Evolutionary conservation across 2,888 invertebrate genomes (phyloP).

Genomic region (Caenorhabditis zanzibari): DNA sequence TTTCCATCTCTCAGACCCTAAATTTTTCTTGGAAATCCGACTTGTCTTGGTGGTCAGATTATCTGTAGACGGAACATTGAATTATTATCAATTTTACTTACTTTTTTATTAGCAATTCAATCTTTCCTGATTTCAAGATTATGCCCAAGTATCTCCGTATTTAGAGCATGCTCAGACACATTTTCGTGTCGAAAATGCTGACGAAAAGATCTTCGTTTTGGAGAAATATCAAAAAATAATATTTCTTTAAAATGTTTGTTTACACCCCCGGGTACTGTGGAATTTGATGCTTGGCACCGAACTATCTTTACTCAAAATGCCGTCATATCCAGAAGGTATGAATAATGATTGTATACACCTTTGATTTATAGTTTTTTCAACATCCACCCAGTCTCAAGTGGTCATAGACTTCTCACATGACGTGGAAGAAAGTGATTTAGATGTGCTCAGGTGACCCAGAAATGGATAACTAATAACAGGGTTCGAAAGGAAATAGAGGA

Average conservation of each 20-base stretch:
- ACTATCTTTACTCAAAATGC: not conserved
- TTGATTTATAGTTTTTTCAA: constrained; percentile 30
- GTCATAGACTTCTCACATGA: constrained; percentile 16
- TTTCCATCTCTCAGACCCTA: not conserved
- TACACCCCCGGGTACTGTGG: not conserved
- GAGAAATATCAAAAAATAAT: not conserved
- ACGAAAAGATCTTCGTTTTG: no score
- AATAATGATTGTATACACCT: constrained; percentile 33
- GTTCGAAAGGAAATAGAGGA: not conserved
- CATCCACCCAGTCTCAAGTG: constrained; percentile 23
- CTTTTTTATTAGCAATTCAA: no score
- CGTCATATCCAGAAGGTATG: not conserved
- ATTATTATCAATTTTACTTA: not conserved
- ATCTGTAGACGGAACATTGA: not conserved
- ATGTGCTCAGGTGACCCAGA: constrained; percentile 35
- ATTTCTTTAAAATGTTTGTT: not conserved
- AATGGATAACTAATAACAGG: constrained; percentile 14
- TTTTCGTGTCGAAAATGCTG: not conserved
- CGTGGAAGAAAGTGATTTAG: constrained; percentile 22
- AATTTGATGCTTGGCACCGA: constrained; percentile 5
- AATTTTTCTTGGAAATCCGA: not conserved
- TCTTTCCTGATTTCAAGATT: constrained; percentile 7
- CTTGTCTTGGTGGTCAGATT: constrained; percentile 12
- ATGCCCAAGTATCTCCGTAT: no score
- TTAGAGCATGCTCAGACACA: not conserved